A percentile compares a stretch with the other conserved stretches of the same genome.
phyloP scores from a whole-genome alignment of 2,797 vertebrate genomes.

The Melanitta fusca region DNA sequence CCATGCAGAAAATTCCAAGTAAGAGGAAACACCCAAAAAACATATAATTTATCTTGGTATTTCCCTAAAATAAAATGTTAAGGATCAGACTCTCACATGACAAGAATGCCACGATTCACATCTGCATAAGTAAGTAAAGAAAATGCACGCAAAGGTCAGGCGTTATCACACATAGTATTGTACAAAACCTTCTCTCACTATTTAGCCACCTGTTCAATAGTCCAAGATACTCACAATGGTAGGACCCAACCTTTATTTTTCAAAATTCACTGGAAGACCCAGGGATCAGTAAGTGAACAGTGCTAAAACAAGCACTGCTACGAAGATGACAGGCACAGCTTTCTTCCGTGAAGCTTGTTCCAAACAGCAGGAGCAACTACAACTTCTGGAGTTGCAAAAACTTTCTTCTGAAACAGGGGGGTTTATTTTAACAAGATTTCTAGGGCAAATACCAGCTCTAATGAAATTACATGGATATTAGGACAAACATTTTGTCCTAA shows the following conservation, averaged over 20 bases:
- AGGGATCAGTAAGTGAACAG: background rate
- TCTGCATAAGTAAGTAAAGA: background rate
- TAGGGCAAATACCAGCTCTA: background rate
- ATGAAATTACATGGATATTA: background rate
- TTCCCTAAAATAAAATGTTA: background rate
- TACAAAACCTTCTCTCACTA: background rate
- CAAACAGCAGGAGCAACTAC: background rate
- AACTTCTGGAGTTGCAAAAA: background rate
- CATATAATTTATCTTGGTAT: background rate
- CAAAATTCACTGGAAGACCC: background rate
- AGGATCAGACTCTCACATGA: background rate
- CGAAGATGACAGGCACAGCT: background rate
- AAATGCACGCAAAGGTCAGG: background rate
- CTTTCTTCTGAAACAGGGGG: background rate
- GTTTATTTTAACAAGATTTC: background rate
- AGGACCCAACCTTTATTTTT: background rate
- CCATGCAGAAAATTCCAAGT: background rate
- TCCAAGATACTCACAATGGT: background rate
- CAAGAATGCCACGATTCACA: background rate
- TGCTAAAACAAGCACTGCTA: background rate
- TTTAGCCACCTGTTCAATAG: background rate
- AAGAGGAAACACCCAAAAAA: background rate
- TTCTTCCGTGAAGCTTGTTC: background rate
- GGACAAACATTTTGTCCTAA: background rate
- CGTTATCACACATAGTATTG: background rate